A percentile compares a stretch with the other conserved stretches of the same genome.
phyloP scores from a whole-genome alignment of 2,113 vertebrate genomes.

The Marmota monax region DNA sequence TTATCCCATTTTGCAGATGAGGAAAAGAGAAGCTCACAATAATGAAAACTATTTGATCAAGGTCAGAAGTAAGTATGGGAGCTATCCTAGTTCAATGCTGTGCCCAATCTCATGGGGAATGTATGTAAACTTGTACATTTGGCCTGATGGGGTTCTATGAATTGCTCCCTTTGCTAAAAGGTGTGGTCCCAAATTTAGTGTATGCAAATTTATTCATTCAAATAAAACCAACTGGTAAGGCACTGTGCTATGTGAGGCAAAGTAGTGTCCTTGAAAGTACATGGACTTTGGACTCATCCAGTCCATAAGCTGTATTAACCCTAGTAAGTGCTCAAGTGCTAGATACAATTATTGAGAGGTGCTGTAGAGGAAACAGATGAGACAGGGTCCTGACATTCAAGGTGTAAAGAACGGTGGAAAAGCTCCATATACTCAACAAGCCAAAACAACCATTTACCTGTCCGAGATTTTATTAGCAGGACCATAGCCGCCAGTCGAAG shows the following conservation, averaged over 20 bases:
- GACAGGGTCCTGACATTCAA: background rate
- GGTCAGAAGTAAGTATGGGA: background rate
- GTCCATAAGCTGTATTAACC: background rate
- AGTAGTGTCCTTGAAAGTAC: background rate
- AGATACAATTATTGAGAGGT: conserved; percentile 6
- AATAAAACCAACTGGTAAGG: background rate
- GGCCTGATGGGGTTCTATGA: background rate
- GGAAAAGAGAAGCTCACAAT: background rate
- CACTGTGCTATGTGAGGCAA: background rate
- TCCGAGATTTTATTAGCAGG: too few species aligned
- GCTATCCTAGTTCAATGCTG: background rate
- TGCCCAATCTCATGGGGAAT: background rate
- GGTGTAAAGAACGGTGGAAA: too few species aligned
- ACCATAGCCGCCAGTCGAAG: too few species aligned
- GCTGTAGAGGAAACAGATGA: background rate
- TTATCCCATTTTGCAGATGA: background rate
- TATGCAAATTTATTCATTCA: background rate
- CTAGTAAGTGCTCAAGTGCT: background rate
- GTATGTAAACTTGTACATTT: background rate
- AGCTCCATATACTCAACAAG: too few species aligned
- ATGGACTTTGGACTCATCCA: background rate
- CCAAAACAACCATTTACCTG: too few species aligned
- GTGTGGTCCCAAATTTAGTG: background rate
- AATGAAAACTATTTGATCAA: background rate
- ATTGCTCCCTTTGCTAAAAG: background rate